Conservation (phyloP, 1,140 invertebrate genomes). For the Proales similis region DNA sequence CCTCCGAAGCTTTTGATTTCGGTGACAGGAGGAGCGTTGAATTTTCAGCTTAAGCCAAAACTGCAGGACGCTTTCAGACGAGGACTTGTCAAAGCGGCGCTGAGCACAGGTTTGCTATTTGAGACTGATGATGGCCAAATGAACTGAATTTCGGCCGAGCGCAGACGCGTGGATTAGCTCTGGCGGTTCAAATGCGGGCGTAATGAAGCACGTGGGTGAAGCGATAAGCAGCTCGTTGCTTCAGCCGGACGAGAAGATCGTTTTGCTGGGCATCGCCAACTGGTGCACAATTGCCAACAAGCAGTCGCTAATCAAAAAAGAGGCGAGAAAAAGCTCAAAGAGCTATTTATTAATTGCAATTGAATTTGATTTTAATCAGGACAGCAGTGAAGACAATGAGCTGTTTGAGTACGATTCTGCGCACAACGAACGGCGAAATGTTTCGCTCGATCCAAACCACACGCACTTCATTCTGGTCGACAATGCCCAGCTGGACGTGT, state of each 20-base stretch:
- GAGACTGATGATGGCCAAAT: neutral
- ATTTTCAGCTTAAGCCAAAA: constrained; percentile 50
- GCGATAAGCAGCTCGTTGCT: constrained; percentile 3
- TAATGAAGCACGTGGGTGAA: constrained; percentile 31
- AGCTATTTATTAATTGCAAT: constrained; percentile 40
- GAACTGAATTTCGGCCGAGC: neutral
- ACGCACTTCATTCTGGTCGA: constrained; percentile 56
- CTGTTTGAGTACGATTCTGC: constrained; percentile 34
- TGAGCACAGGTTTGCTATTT: constrained; percentile 45
- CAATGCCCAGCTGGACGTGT: constrained; percentile 43
- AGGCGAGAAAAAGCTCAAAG: too few species aligned
- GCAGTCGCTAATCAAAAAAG: neutral
- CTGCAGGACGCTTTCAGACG: constrained; percentile 50
- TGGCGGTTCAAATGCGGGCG: constrained; percentile 29
- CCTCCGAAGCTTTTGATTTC: constrained; percentile 54
- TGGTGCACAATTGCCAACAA: constrained; percentile 20
- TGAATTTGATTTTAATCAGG: neutral
- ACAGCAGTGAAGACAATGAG: neutral
- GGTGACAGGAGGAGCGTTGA: constrained; percentile 54
- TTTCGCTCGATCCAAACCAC: constrained; percentile 54
- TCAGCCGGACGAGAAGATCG: constrained; percentile 14
- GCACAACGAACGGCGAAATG: constrained; percentile 38
- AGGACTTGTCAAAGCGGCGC: constrained; percentile 51
- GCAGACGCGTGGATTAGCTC: constrained; percentile 35
- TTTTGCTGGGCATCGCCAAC: constrained; percentile 24